Percentiles rank a stretch among this genome's conserved stretches.
phyloP scores from a whole-genome alignment of 2,888 invertebrate genomes.

The Magallana nippona region DNA sequence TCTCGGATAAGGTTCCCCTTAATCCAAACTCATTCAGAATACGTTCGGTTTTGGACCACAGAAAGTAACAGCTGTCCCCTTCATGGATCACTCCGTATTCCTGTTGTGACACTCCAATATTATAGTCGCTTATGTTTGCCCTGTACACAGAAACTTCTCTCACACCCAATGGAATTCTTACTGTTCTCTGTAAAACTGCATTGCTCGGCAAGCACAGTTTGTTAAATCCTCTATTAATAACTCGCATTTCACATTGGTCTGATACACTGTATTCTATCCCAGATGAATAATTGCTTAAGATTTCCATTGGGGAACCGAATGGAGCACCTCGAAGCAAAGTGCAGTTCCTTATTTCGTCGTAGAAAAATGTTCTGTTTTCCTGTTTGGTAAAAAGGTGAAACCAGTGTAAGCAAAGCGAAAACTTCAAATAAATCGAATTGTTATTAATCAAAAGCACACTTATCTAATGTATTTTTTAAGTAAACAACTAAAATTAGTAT shows the following conservation, averaged over 20 bases:
- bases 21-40: neutral
- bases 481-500: too few species aligned
- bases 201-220: neutral
- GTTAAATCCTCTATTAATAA: neutral
- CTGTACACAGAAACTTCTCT: neutral
- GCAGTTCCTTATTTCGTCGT: conserved; percentile 12
- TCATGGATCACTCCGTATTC: neutral
- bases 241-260: neutral
- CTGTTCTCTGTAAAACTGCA: conserved; percentile 9
- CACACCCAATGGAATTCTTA: neutral
- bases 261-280: neutral
- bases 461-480: too few species aligned
- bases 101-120: neutral
- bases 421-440: too few species aligned
- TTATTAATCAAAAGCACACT: too few species aligned
- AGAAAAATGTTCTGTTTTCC: conserved; percentile 8
- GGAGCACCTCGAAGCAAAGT: neutral
- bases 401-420: too few species aligned
- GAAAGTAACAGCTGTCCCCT: neutral
- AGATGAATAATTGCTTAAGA: neutral
- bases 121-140: neutral
- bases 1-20: neutral
- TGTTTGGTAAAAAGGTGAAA: neutral
- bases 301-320: neutral
- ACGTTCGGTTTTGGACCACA: neutral